Conservation (phyloP, 1,140 invertebrate genomes). For the Heliconius himera region DNA sequence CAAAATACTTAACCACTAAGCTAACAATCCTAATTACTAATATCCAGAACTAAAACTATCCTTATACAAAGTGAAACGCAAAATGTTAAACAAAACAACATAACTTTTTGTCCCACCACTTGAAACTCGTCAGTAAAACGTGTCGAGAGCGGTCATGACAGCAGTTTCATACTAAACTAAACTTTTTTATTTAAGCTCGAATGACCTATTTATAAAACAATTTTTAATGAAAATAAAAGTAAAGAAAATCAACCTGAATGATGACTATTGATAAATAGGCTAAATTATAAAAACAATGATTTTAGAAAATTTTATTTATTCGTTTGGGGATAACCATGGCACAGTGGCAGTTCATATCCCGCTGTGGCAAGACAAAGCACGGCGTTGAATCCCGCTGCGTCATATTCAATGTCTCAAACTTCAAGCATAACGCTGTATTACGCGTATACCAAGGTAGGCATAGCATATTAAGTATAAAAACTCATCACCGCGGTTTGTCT, state of each 20-base stretch:
- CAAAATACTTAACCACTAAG: background rate
- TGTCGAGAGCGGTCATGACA: slow-evolving; percentile 20
- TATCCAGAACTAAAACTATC: slow-evolving; percentile 1
- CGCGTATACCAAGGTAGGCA: too few species aligned
- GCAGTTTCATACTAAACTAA: background rate
- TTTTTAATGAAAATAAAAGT: background rate
- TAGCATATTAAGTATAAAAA: too few species aligned
- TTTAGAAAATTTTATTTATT: too few species aligned
- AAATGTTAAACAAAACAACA: slow-evolving; percentile 5
- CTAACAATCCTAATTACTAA: background rate
- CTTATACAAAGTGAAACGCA: background rate
- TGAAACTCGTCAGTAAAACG: slow-evolving; percentile 19
- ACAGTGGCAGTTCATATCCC: too few species aligned
- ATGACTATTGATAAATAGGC: background rate
- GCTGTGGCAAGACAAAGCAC: too few species aligned
- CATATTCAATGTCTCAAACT: too few species aligned
- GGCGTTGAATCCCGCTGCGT: too few species aligned
- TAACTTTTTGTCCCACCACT: slow-evolving; percentile 12
- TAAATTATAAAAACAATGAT: too few species aligned
- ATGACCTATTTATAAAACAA: background rate
- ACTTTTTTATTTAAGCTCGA: background rate
- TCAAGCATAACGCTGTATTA: too few species aligned
- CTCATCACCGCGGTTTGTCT: too few species aligned
- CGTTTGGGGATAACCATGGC: too few species aligned
- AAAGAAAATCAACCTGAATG: background rate